Conservation (phyloP, 2,797 vertebrate species). For the Mormyrops attenuatus region DNA sequence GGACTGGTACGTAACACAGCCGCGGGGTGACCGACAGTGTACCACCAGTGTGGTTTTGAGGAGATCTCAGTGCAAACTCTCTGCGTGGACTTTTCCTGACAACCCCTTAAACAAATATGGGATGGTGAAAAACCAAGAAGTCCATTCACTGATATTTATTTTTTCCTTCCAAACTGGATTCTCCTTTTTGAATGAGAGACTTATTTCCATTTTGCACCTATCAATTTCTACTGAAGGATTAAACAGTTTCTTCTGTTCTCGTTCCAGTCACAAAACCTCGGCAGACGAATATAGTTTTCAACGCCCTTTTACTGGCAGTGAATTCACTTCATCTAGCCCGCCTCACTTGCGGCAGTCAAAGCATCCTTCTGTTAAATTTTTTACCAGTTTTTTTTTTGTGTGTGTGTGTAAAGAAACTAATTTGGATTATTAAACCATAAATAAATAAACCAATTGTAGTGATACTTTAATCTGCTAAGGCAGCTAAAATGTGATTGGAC, state of each 20-base stretch:
- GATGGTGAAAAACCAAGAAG: constrained; percentile 42
- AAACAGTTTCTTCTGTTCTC: constrained; percentile 55
- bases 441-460: constrained; percentile 29
- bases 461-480: constrained; percentile 21
- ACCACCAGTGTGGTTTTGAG: constrained; percentile 56
- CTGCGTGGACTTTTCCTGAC: constrained; percentile 49
- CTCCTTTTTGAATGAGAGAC: constrained; percentile 50
- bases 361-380: constrained; percentile 35
- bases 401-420: not conserved
- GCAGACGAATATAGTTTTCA: constrained; percentile 61
- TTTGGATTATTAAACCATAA: constrained; percentile 40
- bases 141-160: constrained; percentile 57
- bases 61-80: constrained; percentile 57
- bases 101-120: constrained; percentile 58
- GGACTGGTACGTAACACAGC: constrained; percentile 47
- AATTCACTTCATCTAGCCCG: constrained; percentile 59
- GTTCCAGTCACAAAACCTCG: constrained; percentile 65
- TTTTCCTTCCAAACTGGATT: constrained; percentile 44
- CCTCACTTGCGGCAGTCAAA: constrained; percentile 40
- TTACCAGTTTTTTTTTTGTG: constrained; percentile 20
- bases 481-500: not conserved
- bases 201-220: constrained; percentile 60
- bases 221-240: constrained; percentile 61
- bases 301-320: constrained; percentile 64
- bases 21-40: constrained; percentile 53